phyloP scores from a whole-genome alignment of 2,113 vertebrate genomes.

The Lepidothrix coronata region DNA sequence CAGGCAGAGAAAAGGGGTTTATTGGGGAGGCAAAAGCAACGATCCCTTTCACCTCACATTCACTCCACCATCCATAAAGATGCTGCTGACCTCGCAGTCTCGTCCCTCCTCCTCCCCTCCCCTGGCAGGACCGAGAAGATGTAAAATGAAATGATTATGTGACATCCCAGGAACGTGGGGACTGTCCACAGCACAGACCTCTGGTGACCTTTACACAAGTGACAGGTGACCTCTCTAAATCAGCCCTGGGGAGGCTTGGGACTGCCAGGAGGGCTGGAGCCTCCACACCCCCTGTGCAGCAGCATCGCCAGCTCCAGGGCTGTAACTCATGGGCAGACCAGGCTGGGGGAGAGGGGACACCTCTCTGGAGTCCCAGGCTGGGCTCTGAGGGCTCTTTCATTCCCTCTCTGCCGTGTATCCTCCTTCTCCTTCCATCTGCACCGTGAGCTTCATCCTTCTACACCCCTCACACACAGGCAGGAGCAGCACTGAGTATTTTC shows the following conservation, averaged over 20 bases:
- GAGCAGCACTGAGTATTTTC: not conserved
- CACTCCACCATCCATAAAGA: conserved; percentile 68
- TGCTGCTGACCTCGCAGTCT: conserved; percentile 67
- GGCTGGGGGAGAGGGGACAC: not conserved
- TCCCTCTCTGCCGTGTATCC: not conserved
- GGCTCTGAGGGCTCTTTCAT: not conserved
- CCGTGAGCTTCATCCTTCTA: not conserved
- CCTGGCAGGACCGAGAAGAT: not conserved
- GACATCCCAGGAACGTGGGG: not conserved
- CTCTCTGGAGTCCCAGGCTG: not conserved
- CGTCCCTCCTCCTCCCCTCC: conserved; percentile 2
- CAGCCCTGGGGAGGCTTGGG: not conserved
- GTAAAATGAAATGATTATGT: conserved; percentile 42
- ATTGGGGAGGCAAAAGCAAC: conserved; percentile 55
- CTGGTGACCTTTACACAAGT: conserved; percentile 15
- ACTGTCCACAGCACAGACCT: conserved; percentile 6
- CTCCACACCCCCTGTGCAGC: fast-evolving
- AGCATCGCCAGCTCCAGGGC: not conserved
- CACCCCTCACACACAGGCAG: not conserved
- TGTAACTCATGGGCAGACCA: not conserved
- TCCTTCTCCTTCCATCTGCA: not conserved
- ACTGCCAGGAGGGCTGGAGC: not conserved
- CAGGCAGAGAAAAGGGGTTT: conserved; percentile 69
- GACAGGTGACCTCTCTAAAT: conserved; percentile 53
- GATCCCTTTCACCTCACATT: conserved; percentile 69